Evolutionary conservation across 2,888 invertebrate genomes (phyloP), one percentile per base, ranked within the genome.

Genomic region (Sesia apiformis): DNA sequence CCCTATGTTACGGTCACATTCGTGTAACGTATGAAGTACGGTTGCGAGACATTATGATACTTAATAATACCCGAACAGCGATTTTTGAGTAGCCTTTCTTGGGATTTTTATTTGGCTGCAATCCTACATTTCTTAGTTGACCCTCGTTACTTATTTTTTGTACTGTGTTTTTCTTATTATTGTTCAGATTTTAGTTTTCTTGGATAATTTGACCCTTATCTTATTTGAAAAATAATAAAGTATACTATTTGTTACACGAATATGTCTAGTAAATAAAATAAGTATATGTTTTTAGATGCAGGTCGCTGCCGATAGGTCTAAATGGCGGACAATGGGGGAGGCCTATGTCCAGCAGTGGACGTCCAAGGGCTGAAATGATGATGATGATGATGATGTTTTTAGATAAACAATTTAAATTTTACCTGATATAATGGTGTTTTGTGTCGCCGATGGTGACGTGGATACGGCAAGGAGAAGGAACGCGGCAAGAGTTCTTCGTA

Each of bases 391-490:
- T n/a, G n/a, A 23, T 23, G 23, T 23, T 23, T 23, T 23, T 23
- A 42, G 42, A 6, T 42, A 6, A 7, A 42, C 5, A 42, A 7
- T 42, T 42, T 59, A 56, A 40, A 40, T 63, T 61, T 74, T 74
- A 86, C 86, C 84, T 74, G 83, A 64, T 59, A 78, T 72, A 7
- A 84, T 63, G 40, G 78, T 78, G 61, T 82, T 83, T 62, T 81
- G 80, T 40, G 84, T 84, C 4, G 85, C 84, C 55, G 84, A 78
- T 43, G 84, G 84, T n/a, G 81, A 75, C 46, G 75, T 77, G 8
- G 77, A 78, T 57, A 82, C 70, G 53, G 74, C 76, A 52, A 86
- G 68, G 60, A 84, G 60, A 51, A 83, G 61, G 63, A 83, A 83
- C 55, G 76, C 74, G 61, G 78, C 64, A 59, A 84, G 61, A 63